Conservation (phyloP, 1,140 invertebrate genomes). For the Drosophila pandora region DNA sequence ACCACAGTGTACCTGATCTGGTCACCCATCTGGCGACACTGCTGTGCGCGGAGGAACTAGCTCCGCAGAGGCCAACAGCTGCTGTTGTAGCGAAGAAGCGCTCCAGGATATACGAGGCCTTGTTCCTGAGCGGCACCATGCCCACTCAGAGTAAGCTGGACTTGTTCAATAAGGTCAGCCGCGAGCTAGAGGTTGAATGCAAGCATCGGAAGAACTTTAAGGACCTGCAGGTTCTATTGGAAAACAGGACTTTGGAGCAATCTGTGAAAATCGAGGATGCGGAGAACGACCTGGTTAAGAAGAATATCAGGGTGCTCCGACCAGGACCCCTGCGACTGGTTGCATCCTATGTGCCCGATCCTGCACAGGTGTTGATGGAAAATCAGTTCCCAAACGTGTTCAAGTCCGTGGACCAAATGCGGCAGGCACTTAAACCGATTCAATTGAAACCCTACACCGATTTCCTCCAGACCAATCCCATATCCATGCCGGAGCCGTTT, state of each 20-base stretch:
- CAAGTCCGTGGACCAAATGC: constrained; percentile 26
- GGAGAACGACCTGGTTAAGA: not conserved
- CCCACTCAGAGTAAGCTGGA: not conserved
- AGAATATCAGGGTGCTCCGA: not conserved
- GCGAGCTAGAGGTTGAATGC: not conserved
- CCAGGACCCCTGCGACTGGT: constrained; percentile 10
- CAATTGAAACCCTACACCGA: not conserved
- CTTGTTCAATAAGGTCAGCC: not conserved
- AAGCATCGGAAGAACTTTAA: not conserved
- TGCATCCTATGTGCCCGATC: not conserved
- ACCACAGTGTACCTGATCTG: constrained; percentile 22
- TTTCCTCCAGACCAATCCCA: not conserved
- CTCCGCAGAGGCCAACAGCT: constrained; percentile 24
- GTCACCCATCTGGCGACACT: constrained; percentile 47
- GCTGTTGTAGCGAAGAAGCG: constrained; percentile 37
- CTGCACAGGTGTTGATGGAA: not conserved
- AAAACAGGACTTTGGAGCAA: not conserved
- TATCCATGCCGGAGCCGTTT: not conserved
- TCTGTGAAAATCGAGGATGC: not conserved
- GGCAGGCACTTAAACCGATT: not conserved
- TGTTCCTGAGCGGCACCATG: constrained; percentile 16
- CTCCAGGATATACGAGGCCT: constrained; percentile 45
- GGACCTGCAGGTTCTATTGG: not conserved
- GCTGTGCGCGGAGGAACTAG: constrained; percentile 20
- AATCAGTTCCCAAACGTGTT: not conserved